Base-by-base conservation (phyloP, 2,888 invertebrate species). In the Drosophila histrio region DNA sequence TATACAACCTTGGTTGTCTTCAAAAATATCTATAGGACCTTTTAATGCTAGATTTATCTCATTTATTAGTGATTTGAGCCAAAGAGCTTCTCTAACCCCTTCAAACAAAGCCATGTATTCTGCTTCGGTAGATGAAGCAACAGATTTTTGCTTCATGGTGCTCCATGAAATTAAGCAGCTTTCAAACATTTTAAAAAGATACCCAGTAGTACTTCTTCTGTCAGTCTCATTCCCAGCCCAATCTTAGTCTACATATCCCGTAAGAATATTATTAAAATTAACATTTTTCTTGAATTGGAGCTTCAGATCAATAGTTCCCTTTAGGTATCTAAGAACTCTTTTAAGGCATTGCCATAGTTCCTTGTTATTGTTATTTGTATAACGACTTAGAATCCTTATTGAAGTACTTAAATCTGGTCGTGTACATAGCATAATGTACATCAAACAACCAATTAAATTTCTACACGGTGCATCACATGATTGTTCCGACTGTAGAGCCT, bases 331-430 rank as follows among this genome's bases (percentile, higher is more conserved):
- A 17, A 64, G 13, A 21, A 72, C 62, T 44, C 73, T 50, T 75
- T 79, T 72, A 6, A 75, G 50, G 30, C 58, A 68, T 60, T 78
- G 64, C 76, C 81, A 79, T 38, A 82, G 17, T 50, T 79, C 72
- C 43, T 57, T 74, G 32, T 71, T 82, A 32, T 76, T 77, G 17
- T 77, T 72, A 43, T 82, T 76, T 11, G 50, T 53, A 67, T 77
- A 72, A 58, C 78, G 28, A 41, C 77, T 72, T 32, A 71, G 56
- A 39, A 73, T 70, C 44, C 57, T 72, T 38, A 73, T 47, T 17
- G 72, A 50, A 36, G 63, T 61, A 67, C 67, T 62, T 24, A 77
- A 52, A 4, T 57, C 72, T 9, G 74, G 72, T 2, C 72, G 62
- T 47, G 71, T 73, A 41, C 72, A 79, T 43, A 77, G 44, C 72